These are phyloP conservation scores for Orthonychiurus folsomi DNA, from an alignment of 2,888 invertebrate species.

Conservation along the genomic window DNA sequence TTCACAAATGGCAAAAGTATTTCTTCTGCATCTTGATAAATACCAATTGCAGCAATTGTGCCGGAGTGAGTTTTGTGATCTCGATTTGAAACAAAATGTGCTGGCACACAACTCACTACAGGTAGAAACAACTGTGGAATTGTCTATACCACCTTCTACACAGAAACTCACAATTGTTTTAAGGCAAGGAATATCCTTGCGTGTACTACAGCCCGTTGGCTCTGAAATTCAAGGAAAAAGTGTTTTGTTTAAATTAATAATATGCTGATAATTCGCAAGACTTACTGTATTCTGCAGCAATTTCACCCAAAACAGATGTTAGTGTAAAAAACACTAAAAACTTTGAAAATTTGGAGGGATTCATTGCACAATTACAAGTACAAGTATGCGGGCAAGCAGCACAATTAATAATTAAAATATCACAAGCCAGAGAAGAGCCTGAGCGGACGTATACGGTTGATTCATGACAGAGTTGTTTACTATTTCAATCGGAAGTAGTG, in stretches of 20 bases:
- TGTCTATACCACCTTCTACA: neutral
- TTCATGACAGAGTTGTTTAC: too few species aligned
- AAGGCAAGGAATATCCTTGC: neutral
- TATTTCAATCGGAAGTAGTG: too few species aligned
- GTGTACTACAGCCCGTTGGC: neutral
- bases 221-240: too few species aligned
- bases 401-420: too few species aligned
- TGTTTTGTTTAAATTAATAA: neutral
- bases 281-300: neutral
- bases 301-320: too few species aligned
- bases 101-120: neutral
- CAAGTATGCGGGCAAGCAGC: too few species aligned
- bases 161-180: neutral
- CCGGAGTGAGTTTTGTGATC: neutral
- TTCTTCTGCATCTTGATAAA: neutral
- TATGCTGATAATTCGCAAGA: neutral
- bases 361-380: too few species aligned
- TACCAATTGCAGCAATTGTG: neutral
- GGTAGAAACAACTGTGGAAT: neutral
- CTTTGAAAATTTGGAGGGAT: too few species aligned
- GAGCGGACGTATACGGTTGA: too few species aligned
- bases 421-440: too few species aligned
- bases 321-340: too few species aligned
- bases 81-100: neutral
- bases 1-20: neutral